These are phyloP conservation scores for Tympanuchus pallidicinctus DNA, from an alignment of 2,113 vertebrate species.

Conservation along the genomic window DNA sequence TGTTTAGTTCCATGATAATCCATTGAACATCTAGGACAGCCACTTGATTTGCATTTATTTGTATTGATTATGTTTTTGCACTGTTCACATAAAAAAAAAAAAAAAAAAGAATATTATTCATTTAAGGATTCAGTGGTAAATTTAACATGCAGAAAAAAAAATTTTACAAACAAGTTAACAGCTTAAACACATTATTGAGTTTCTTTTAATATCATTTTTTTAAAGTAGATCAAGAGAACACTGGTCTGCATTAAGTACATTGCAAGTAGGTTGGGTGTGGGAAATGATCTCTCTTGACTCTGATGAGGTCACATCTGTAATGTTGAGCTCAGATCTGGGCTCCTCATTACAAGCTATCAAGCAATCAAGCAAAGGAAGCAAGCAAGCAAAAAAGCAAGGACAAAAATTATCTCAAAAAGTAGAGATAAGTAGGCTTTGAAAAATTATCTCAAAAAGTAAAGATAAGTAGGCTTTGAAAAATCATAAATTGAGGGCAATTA, in stretches of 20 bases:
- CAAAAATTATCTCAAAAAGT: neutral
- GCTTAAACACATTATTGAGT: neutral
- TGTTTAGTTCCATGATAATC: neutral
- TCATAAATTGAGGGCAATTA: neutral
- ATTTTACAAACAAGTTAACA: neutral
- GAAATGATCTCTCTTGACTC: neutral
- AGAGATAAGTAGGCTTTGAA: neutral
- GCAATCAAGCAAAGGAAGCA: neutral
- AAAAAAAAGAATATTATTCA: neutral
- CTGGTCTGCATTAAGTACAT: neutral
- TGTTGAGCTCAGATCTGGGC: neutral
- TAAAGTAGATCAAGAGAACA: neutral
- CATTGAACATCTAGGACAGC: neutral
- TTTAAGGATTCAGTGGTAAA: neutral
- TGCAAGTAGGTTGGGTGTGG: neutral
- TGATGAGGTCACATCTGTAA: neutral
- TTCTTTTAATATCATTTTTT: neutral
- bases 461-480: neutral
- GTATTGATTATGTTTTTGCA: neutral
- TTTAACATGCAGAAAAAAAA: neutral
- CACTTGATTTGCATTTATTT: fast-evolving
- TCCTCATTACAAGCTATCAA: neutral
- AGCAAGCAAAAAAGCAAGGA: neutral
- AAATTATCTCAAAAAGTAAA: neutral
- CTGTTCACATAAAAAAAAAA: neutral